Percentiles rank a stretch among this genome's conserved stretches.
These are phyloP conservation scores for Rhorus exstirpatorius DNA, from an alignment of 2,888 invertebrate species.

Conservation along the genomic window DNA sequence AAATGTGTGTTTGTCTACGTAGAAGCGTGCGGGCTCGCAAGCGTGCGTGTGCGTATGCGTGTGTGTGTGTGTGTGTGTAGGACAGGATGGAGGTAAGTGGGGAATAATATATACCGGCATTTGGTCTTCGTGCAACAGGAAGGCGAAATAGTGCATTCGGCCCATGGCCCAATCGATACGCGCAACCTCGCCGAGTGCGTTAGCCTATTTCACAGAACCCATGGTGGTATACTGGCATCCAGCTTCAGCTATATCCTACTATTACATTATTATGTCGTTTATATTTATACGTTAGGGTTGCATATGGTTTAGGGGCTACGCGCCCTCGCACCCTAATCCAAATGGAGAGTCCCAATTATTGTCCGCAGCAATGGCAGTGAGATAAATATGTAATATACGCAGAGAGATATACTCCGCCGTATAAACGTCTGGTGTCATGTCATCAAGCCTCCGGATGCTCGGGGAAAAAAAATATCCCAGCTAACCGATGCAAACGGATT, in stretches of 20 bases:
- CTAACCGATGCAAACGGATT: slow-evolving; percentile 17
- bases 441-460: slow-evolving; percentile 45
- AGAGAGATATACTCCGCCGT: too few species aligned
- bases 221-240: too few species aligned
- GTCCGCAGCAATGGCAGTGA: too few species aligned
- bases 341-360: too few species aligned
- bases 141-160: slow-evolving; percentile 71
- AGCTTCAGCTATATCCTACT: slow-evolving; percentile 5
- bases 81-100: slow-evolving; percentile 76
- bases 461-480: slow-evolving; percentile 5
- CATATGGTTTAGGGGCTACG: too few species aligned
- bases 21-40: too few species aligned
- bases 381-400: too few species aligned
- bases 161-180: slow-evolving; percentile 73
- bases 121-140: slow-evolving; percentile 82
- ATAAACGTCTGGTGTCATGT: slow-evolving; percentile 63
- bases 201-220: too few species aligned
- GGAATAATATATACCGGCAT: slow-evolving; percentile 83
- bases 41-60: too few species aligned
- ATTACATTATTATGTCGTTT: slow-evolving; percentile 70
- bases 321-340: too few species aligned
- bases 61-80: slow-evolving; percentile 18
- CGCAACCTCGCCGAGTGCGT: slow-evolving; percentile 72
- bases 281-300: slow-evolving; percentile 52
- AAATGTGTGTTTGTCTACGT: slow-evolving; percentile 35